phyloP scores from a whole-genome alignment of 2,888 invertebrate species.

The Chymomyza procnemis region DNA sequence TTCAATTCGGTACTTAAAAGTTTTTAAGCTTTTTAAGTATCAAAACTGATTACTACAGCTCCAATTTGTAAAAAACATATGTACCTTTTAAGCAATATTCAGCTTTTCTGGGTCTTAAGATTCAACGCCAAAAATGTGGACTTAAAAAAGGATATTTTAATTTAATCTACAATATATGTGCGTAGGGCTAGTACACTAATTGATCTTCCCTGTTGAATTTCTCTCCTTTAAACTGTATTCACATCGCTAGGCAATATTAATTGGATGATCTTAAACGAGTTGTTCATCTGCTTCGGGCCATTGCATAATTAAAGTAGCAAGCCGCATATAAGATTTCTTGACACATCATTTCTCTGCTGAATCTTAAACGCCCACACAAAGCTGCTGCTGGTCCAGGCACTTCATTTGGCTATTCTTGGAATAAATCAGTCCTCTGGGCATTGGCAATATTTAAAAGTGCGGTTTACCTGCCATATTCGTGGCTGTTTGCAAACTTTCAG shows the following conservation, averaged over 20 bases:
- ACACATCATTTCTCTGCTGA: slow-evolving; percentile 29
- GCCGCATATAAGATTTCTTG: slow-evolving; percentile 29
- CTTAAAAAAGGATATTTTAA: too few species aligned
- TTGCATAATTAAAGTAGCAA: slow-evolving; percentile 68
- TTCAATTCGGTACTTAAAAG: too few species aligned
- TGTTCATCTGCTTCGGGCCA: slow-evolving; percentile 35
- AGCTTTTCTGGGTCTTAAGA: too few species aligned
- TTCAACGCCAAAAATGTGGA: too few species aligned
- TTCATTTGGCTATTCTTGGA: slow-evolving; percentile 49
- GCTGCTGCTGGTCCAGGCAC: slow-evolving; percentile 14
- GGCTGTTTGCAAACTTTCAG: neutral
- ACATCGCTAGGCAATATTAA: neutral
- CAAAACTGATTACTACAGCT: too few species aligned
- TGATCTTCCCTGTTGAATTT: slow-evolving; percentile 50
- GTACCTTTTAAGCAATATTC: too few species aligned
- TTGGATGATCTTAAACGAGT: neutral
- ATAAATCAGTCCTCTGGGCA: slow-evolving; percentile 54
- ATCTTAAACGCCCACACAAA: slow-evolving; percentile 67
- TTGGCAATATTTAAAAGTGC: slow-evolving; percentile 50
- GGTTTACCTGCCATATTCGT: neutral
- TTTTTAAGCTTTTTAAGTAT: too few species aligned
- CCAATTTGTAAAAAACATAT: too few species aligned
- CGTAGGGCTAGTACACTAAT: slow-evolving; percentile 62
- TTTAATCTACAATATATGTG: too few species aligned
- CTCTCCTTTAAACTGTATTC: slow-evolving; percentile 1